A percentile compares a stretch with the other conserved stretches of the same genome.
These are phyloP conservation scores for Frankliniella intonsa DNA, from an alignment of 2,888 invertebrate species.

Conservation along the genomic window DNA sequence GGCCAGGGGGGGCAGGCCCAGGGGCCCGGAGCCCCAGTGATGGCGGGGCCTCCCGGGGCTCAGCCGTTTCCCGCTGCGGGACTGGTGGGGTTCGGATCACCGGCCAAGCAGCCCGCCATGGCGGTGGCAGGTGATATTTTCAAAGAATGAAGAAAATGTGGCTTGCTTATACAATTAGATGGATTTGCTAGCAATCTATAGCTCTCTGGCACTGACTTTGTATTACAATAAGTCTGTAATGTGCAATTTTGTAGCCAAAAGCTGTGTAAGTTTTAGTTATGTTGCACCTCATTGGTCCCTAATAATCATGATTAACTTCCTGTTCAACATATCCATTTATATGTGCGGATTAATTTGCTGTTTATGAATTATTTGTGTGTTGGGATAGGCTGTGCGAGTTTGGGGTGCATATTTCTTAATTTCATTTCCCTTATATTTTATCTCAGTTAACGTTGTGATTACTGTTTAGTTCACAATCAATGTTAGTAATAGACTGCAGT, in stretches of 20 bases:
- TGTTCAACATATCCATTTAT: slow-evolving; percentile 4
- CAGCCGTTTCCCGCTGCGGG: slow-evolving; percentile 34
- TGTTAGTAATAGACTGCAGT: too few species aligned
- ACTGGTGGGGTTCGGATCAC: slow-evolving; percentile 12
- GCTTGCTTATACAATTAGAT: slow-evolving; percentile 33
- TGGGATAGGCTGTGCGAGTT: too few species aligned
- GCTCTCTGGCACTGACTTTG: slow-evolving; percentile 6
- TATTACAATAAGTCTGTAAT: background rate
- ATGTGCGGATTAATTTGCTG: background rate
- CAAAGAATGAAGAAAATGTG: slow-evolving; percentile 38
- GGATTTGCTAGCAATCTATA: background rate
- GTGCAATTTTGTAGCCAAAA: background rate
- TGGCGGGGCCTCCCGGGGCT: slow-evolving; percentile 35
- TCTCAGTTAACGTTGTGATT: background rate
- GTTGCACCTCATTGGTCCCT: slow-evolving; percentile 18
- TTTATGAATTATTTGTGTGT: background rate
- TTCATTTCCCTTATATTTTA: background rate
- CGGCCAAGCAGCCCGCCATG: slow-evolving; percentile 29
- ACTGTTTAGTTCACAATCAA: too few species aligned
- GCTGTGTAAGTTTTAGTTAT: background rate
- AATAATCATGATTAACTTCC: background rate
- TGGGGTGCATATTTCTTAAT: background rate
- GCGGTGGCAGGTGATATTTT: slow-evolving; percentile 35
- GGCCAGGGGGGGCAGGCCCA: background rate
- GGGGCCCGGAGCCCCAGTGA: background rate